phyloP scores from a whole-genome alignment of 2,113 vertebrate genomes.

The Anolis carolinensis region DNA sequence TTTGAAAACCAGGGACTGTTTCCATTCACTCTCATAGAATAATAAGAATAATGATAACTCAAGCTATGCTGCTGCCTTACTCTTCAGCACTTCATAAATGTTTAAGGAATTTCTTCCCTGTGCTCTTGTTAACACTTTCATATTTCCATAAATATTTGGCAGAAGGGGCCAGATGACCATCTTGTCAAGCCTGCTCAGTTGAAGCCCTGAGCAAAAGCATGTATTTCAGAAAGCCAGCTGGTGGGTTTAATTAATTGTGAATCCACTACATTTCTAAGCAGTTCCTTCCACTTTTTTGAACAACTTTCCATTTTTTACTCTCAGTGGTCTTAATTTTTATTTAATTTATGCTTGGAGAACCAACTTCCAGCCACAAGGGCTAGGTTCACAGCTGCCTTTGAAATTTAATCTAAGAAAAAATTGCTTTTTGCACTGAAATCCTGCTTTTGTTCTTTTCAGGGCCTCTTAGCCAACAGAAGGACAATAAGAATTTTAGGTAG shows the following conservation, averaged over 20 bases:
- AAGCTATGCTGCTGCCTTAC: not conserved
- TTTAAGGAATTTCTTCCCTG: not conserved
- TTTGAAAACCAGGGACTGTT: slow-evolving; percentile 1
- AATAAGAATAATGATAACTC: not conserved
- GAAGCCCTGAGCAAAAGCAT: not conserved
- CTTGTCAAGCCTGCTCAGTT: not conserved
- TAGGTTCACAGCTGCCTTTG: not conserved
- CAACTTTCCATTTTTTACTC: not conserved
- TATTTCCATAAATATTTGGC: not conserved
- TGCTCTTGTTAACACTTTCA: not conserved
- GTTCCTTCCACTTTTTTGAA: not conserved
- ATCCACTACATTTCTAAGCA: slow-evolving; percentile 2
- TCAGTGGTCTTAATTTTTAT: not conserved
- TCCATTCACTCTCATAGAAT: not conserved
- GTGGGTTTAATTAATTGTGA: not conserved
- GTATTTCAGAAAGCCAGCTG: not conserved
- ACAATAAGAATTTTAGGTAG: not conserved
- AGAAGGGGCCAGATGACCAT: not conserved
- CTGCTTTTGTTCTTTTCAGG: not conserved
- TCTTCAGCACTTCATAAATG: not conserved
- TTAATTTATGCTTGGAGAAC: not conserved
- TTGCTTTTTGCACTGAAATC: not conserved
- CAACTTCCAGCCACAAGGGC: not conserved
- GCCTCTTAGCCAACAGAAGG: not conserved
- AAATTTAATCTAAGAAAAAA: not conserved